These are phyloP conservation scores for Enteromius viviparus DNA, from an alignment of 2,797 vertebrate genomes.

Conservation along the genomic window DNA sequence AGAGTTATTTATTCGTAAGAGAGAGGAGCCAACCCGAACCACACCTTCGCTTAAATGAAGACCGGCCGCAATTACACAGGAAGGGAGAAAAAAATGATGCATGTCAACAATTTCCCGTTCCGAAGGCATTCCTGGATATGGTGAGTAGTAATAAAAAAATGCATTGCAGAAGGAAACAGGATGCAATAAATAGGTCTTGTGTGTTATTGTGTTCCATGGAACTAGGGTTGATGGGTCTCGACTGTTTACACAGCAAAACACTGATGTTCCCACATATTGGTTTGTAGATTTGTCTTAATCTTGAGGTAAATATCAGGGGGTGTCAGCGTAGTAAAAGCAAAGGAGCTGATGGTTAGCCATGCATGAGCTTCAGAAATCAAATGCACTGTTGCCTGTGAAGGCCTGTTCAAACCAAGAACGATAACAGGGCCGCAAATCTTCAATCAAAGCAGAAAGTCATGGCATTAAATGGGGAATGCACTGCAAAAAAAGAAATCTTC, in stretches of 20 bases:
- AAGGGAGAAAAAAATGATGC: slow-evolving; percentile 85
- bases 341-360: neutral
- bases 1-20: slow-evolving; percentile 30
- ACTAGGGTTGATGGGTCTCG: neutral
- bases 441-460: neutral
- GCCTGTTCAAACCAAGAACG: neutral
- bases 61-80: slow-evolving; percentile 58
- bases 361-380: neutral
- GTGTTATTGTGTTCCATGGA: slow-evolving; percentile 4
- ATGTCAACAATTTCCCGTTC: slow-evolving; percentile 89
- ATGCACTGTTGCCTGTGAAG: neutral
- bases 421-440: neutral
- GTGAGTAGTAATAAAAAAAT: slow-evolving; percentile 70
- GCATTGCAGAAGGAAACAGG: neutral
- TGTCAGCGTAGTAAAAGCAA: neutral
- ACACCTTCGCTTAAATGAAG: slow-evolving; percentile 60
- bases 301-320: slow-evolving; percentile 3
- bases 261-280: slow-evolving; percentile 2
- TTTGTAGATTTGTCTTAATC: slow-evolving; percentile 41
- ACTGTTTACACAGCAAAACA: slow-evolving; percentile 31
- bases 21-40: slow-evolving; percentile 6
- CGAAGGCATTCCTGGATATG: slow-evolving; percentile 92
- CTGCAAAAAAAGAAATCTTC: neutral
- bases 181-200: neutral
- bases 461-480: neutral